These are phyloP conservation scores for Ciconia maguari DNA, from an alignment of 2,113 vertebrate species.

Conservation along the genomic window DNA sequence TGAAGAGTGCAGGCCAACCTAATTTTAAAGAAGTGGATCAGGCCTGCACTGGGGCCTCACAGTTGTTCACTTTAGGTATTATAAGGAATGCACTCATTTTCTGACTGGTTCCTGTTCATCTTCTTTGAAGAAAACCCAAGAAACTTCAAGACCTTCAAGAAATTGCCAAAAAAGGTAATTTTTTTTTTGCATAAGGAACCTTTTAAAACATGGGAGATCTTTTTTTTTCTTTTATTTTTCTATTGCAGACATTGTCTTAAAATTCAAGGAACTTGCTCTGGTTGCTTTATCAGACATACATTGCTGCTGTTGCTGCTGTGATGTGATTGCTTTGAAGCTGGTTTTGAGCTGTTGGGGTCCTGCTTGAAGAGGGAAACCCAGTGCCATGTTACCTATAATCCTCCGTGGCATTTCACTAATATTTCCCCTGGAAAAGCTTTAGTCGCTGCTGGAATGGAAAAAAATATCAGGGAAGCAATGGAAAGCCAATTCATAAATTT, in stretches of 20 bases:
- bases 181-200: background rate
- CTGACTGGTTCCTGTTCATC: background rate
- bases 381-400: background rate
- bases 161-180: background rate
- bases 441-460: background rate
- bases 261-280: background rate
- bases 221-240: background rate
- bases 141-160: background rate
- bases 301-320: background rate
- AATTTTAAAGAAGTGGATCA: conserved; percentile 32
- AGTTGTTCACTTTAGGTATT: conserved; percentile 11
- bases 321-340: background rate
- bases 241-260: background rate
- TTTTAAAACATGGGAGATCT: background rate
- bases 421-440: background rate
- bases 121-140: conserved; percentile 40
- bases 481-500: background rate
- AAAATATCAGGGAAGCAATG: background rate
- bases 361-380: background rate
- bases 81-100: background rate
- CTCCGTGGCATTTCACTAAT: background rate
- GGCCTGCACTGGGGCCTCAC: background rate
- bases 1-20: conserved; percentile 1
- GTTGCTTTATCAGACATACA: background rate
- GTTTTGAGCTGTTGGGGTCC: background rate